These are phyloP conservation scores for Anarsia innoxiella DNA, from an alignment of 2,888 invertebrate genomes.

Conservation along the genomic window DNA sequence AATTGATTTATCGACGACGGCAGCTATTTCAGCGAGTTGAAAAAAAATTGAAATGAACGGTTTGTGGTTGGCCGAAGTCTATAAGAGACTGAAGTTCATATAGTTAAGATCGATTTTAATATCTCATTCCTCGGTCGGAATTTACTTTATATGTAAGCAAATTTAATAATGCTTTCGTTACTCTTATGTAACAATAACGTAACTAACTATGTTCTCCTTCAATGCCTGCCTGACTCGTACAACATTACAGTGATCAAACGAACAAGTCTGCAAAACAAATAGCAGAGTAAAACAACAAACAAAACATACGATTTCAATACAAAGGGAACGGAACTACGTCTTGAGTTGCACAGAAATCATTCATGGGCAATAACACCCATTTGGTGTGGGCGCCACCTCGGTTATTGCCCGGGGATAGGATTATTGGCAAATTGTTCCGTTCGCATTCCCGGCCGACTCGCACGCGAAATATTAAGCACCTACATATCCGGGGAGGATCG, in stretches of 20 bases:
- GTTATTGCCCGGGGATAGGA: conserved; percentile 66
- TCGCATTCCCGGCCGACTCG: conserved; percentile 58
- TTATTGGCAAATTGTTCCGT: conserved; percentile 72
- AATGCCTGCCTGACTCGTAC: no score
- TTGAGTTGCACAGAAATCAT: conserved; percentile 31
- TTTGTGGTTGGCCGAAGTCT: no score
- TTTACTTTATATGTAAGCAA: no score
- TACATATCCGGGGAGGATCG: conserved; percentile 23
- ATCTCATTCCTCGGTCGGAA: no score
- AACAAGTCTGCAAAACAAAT: conserved; percentile 10
- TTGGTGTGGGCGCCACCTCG: conserved; percentile 37
- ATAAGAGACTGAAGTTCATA: no score
- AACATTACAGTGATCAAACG: no score
- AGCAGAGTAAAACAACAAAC: conserved; percentile 21
- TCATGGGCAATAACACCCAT: conserved; percentile 7
- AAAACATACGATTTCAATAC: conserved; percentile 36
- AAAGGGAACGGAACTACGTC: conserved; percentile 41
- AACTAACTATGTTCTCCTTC: no score
- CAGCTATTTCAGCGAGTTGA: conserved; percentile 12
- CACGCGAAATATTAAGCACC: conserved; percentile 68
- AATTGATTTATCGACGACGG: conserved; percentile 50
- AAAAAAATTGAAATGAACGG: no score
- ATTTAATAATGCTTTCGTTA: no score
- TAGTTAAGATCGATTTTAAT: no score
- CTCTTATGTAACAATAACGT: no score